These are phyloP conservation scores for Manis pentadactyla DNA, from an alignment of 2,797 vertebrate species.

Conservation along the genomic window DNA sequence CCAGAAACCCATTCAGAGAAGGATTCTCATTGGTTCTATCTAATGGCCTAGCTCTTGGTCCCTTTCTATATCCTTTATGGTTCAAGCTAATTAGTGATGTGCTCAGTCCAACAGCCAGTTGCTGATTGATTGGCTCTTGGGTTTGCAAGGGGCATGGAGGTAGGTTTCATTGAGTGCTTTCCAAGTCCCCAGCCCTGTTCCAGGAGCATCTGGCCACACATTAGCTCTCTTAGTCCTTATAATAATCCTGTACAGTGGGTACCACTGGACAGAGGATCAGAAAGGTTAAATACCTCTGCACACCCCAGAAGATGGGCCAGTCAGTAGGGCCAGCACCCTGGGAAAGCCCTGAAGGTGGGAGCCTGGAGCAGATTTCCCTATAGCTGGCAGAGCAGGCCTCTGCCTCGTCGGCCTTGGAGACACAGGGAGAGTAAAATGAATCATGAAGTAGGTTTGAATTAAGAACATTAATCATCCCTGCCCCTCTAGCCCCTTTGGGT, in stretches of 20 bases:
- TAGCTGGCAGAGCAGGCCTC: neutral
- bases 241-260: neutral
- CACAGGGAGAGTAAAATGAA: neutral
- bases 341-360: neutral
- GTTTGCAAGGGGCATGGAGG: neutral
- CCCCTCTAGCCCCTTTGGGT: neutral
- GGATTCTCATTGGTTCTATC: neutral
- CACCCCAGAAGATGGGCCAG: neutral
- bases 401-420: neutral
- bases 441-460: neutral
- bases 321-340: neutral
- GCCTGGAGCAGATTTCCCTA: neutral
- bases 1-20: constrained; percentile 45
- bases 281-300: neutral
- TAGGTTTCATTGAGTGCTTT: neutral
- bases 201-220: neutral
- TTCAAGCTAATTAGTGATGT: neutral
- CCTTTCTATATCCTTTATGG: neutral
- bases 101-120: neutral
- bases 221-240: constrained; percentile 17
- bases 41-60: neutral
- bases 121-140: neutral
- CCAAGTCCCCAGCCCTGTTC: neutral
- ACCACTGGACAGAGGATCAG: neutral
- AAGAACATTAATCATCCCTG: constrained; percentile 42